phyloP scores from a whole-genome alignment of 2,888 invertebrate genomes.

The Nomada goodeniana region DNA sequence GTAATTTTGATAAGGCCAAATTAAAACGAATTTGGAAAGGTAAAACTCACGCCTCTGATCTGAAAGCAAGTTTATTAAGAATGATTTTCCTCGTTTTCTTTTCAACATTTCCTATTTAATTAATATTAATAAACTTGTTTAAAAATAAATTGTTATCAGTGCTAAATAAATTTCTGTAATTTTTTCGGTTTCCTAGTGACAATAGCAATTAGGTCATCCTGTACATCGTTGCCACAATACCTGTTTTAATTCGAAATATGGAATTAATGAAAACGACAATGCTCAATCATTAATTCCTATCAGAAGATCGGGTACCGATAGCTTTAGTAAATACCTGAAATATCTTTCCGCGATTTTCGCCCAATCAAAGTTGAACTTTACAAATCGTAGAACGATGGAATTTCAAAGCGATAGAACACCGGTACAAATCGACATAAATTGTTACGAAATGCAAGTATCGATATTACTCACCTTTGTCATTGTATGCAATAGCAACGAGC shows the following conservation, averaged over 20 bases:
- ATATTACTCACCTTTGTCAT: constrained; percentile 83
- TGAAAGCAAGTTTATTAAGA: not conserved
- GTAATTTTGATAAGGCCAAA: too few species aligned
- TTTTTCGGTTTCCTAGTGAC: not conserved
- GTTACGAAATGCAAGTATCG: not conserved
- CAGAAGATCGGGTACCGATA: too few species aligned
- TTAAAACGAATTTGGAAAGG: not conserved
- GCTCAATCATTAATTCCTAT: too few species aligned
- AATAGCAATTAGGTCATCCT: not conserved
- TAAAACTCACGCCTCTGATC: not conserved
- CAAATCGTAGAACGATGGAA: too few species aligned
- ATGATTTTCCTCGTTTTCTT: not conserved
- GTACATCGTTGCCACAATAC: not conserved
- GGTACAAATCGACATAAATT: not conserved
- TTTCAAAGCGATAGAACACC: not conserved
- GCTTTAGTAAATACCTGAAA: too few species aligned
- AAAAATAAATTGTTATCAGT: not conserved
- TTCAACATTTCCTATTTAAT: not conserved
- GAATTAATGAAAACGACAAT: too few species aligned
- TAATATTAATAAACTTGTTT: not conserved
- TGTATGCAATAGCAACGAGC: constrained; percentile 86
- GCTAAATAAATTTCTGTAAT: not conserved
- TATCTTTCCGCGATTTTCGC: too few species aligned
- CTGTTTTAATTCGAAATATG: not conserved
- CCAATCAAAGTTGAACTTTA: not conserved